phyloP scores from a whole-genome alignment of 2,797 vertebrate species.

The Ficedula albicollis region DNA sequence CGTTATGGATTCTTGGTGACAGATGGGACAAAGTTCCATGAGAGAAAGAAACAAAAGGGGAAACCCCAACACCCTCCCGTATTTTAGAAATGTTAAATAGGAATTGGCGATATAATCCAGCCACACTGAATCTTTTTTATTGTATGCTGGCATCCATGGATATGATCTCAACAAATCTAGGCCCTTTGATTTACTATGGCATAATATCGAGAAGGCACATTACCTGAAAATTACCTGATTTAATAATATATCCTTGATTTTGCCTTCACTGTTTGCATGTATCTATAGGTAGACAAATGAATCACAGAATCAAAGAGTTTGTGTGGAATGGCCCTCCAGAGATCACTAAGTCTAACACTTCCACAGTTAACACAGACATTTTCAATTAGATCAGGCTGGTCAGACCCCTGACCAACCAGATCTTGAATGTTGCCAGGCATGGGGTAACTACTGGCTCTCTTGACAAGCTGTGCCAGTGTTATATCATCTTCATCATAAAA shows the following conservation, averaged over 20 bases:
- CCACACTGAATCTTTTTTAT: neutral
- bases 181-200: neutral
- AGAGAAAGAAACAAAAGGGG: neutral
- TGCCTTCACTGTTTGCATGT: neutral
- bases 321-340: neutral
- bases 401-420: neutral
- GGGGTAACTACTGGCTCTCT: neutral
- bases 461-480: neutral
- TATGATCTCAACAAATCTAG: neutral
- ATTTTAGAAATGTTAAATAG: neutral
- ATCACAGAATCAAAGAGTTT: neutral
- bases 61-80: neutral
- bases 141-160: neutral
- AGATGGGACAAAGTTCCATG: neutral
- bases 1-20: rapidly evolving
- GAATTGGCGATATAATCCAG: neutral
- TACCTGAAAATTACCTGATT: neutral
- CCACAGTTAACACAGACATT: neutral
- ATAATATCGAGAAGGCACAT: neutral
- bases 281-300: neutral
- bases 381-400: neutral
- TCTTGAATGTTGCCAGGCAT: neutral
- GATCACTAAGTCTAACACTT: neutral
- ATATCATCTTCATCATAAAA: rapidly evolving
- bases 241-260: neutral